These are phyloP conservation scores for Sesamia inferens DNA, from an alignment of 2,888 invertebrate species.

Conservation along the genomic window DNA sequence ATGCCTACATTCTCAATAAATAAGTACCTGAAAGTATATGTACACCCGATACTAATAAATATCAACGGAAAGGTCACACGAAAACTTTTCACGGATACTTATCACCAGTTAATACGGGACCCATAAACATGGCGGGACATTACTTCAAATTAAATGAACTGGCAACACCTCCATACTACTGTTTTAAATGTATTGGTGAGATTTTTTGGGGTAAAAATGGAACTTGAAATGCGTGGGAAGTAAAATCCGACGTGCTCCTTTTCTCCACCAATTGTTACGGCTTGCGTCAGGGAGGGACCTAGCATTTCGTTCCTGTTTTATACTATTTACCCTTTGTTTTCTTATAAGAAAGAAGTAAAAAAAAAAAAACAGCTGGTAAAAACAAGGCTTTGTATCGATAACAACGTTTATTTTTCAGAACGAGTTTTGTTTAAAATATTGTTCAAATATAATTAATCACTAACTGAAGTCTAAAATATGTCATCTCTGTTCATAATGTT, in stretches of 20 bases:
- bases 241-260: background rate
- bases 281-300: background rate
- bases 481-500: background rate
- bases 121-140: constrained; percentile 73
- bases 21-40: constrained; percentile 20
- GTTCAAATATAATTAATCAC: no score
- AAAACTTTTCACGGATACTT: constrained; percentile 65
- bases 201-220: constrained; percentile 29
- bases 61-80: constrained; percentile 48
- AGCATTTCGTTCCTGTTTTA: background rate
- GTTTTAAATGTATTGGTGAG: constrained; percentile 38
- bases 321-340: background rate
- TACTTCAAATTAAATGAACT: constrained; percentile 80
- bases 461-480: background rate
- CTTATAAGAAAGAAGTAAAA: background rate
- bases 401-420: background rate
- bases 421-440: background rate
- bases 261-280: background rate
- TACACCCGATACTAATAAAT: constrained; percentile 55
- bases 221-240: constrained; percentile 11
- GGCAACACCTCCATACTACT: constrained; percentile 53
- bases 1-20: constrained; percentile 2
- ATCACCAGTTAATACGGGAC: constrained; percentile 67
- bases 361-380: background rate
- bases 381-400: background rate